Evolutionary conservation across 2,113 vertebrate species (phyloP), one percentile per base, ranked within the genome.

Genomic region (Eira barbara): DNA sequence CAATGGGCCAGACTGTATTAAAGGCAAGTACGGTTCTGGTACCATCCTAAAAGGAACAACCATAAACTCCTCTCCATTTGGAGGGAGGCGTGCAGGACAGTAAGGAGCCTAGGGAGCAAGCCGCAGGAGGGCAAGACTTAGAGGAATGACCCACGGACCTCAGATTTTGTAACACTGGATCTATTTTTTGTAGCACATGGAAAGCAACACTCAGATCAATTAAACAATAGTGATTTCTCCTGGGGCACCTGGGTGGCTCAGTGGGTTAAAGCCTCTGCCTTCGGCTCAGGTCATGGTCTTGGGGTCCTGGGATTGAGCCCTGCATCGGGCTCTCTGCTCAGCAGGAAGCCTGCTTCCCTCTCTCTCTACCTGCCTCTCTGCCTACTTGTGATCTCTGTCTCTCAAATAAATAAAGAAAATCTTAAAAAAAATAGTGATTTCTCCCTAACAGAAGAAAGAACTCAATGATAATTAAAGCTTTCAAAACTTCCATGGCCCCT

Each of bases 101-200:
- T 15, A 18, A 45, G 69, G 49, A 57, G 34, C 1, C 45, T 80
- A 36, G 31, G 42, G 59, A 9, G 11, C 4, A 13, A 47, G 23
- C 39, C 34, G 4, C 6, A 0, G 0, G 23, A 71, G 31, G 4
- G 2, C 14, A 27, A 36, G n/a, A 9, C 67, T 67, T 39, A 34
- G 3, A 42, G 80, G 39, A n/a, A 45, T 9, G 42, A 14, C 23
- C 27, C 1, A 9, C 0, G 4, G 10, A 21, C 18, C 67, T 36
- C n/a, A 39, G 23, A 31, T n/a, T 69, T 81, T 74, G 25, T 4
- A 4, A 31, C 5, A 13, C 29, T 18, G n/a, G n/a, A 31, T 90
- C 81, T 69, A 86, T 61, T 63, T 65, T 74, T 67, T 4, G 11
- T 29, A 59, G 63, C 31, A 4, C 18, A 57, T 15, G 23, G 67